A percentile compares a stretch with the other conserved stretches of the same genome.
Conservation (phyloP, 1,140 invertebrate genomes). For the Diorhabda sublineata region DNA sequence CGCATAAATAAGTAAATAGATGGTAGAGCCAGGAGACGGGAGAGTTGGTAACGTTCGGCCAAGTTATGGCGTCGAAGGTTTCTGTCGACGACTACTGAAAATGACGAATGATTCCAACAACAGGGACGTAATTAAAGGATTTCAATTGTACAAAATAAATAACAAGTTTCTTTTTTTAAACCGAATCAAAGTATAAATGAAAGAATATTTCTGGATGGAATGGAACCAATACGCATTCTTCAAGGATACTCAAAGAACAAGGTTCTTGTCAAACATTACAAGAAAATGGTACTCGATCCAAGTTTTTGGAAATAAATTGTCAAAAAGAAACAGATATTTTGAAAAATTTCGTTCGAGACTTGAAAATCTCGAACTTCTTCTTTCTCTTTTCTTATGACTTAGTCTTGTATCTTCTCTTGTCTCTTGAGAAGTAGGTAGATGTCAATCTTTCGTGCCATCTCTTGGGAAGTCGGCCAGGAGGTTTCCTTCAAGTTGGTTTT, state of each 20-base stretch:
- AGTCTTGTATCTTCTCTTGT: too few relatives aligned
- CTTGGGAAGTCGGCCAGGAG: too few relatives aligned
- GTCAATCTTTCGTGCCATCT: too few relatives aligned
- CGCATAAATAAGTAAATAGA: constrained; percentile 18
- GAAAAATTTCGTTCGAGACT: too few relatives aligned
- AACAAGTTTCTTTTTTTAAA: not conserved
- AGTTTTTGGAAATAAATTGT: not conserved
- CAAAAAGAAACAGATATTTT: too few relatives aligned
- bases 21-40: not conserved
- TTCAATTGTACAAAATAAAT: not conserved
- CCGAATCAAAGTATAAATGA: not conserved
- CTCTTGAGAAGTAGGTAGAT: too few relatives aligned
- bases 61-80: not conserved
- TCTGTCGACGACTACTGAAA: not conserved
- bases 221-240: not conserved
- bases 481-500: too few relatives aligned
- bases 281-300: not conserved
- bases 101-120: not conserved
- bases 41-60: not conserved
- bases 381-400: too few relatives aligned
- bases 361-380: too few relatives aligned
- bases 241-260: too few relatives aligned
- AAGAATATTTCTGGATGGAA: not conserved
- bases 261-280: not conserved
- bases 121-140: constrained; percentile 4